Evolutionary conservation across 2,797 vertebrate species (phyloP), one percentile per base, ranked within the genome.

Genomic region (Eremophila alpestris): DNA sequence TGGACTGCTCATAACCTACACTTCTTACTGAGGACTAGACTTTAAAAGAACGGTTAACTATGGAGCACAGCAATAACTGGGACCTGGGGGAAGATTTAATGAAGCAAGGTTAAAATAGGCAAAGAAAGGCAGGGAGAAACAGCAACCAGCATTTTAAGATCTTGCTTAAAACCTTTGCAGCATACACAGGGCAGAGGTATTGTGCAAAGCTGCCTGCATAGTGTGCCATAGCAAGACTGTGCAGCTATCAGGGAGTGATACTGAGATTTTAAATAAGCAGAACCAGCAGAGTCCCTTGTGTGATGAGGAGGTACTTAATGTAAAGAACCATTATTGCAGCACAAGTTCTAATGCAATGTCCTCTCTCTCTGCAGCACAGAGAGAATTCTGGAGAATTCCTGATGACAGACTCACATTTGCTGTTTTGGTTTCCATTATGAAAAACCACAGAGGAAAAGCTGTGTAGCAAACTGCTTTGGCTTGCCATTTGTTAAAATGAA

Each of bases 51-150:
- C 1, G 7, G 11, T 54, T 69, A 78, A 64, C 20, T 59, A 38
- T 18, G 18, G 64, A 89, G 23, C 4, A 27, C 38, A 60, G 60
- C 0, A 4, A 34, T 14, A n/a, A 7, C 20, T 0, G 0, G 20
- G 13, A 27, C 9, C 19, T 1, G 1, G 49, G 29, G 24, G 80
- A 78, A 23, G 38, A 75, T 69, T 70, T 59, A 59, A 38, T 40
- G 9, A 69, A 60, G 11, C 14, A 45, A 56, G 16, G 14, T 14
- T 49, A 75, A 89, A 62, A 71, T 7, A 69, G 10, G 16, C 46
- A 63, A 38, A 60, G 46, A 46, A 77, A 69, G 22, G 40, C n/a
- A 38, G 29, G 20, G 27, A 27, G 11, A 65, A 89, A 83, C 1
- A 8, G 41, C 11, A 63, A 14, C 6, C 29, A 46, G 22, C 16